A percentile compares a stretch with the other conserved stretches of the same genome.
These are phyloP conservation scores for Lycorma delicatula DNA, from an alignment of 1,140 invertebrate genomes.

Conservation along the genomic window DNA sequence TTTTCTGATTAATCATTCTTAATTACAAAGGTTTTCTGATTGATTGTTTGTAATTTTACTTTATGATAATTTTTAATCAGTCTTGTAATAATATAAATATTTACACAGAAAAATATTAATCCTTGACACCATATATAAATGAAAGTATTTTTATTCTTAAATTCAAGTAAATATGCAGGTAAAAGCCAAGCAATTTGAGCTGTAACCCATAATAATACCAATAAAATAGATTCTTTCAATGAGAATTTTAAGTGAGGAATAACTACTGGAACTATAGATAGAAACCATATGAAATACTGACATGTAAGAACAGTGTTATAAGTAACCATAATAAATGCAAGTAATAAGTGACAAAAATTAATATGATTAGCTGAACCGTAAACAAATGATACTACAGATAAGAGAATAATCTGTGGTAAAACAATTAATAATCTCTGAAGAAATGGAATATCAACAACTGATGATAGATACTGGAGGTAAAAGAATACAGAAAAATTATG, in stretches of 20 bases:
- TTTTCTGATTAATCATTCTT: too few relatives aligned
- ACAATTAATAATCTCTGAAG: slow-evolving; percentile 58
- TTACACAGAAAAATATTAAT: slow-evolving; percentile 65
- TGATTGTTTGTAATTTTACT: too few relatives aligned
- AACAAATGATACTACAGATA: slow-evolving; percentile 60
- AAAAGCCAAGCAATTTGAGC: slow-evolving; percentile 82
- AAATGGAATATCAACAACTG: slow-evolving; percentile 30
- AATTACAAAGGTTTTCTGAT: too few relatives aligned
- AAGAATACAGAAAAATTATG: slow-evolving; percentile 98
- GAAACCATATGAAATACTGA: slow-evolving; percentile 97
- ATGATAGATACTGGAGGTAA: slow-evolving; percentile 82
- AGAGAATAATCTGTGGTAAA: slow-evolving; percentile 61
- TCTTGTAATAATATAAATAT: slow-evolving; percentile 61
- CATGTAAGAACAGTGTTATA: slow-evolving; percentile 96
- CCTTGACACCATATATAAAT: slow-evolving; percentile 68
- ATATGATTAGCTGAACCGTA: slow-evolving; percentile 60
- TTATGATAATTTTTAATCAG: slow-evolving; percentile 49
- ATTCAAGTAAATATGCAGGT: slow-evolving; percentile 86
- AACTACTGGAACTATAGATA: slow-evolving; percentile 75
- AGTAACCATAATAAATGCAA: slow-evolving; percentile 82
- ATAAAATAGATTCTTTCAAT: slow-evolving; percentile 39
- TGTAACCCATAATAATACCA: slow-evolving; percentile 58
- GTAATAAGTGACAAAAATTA: slow-evolving; percentile 73
- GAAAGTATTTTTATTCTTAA: slow-evolving; percentile 74
- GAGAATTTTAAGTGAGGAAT: slow-evolving; percentile 54